Conservation (phyloP, 2,888 invertebrate species). For the Tachina lurida region DNA sequence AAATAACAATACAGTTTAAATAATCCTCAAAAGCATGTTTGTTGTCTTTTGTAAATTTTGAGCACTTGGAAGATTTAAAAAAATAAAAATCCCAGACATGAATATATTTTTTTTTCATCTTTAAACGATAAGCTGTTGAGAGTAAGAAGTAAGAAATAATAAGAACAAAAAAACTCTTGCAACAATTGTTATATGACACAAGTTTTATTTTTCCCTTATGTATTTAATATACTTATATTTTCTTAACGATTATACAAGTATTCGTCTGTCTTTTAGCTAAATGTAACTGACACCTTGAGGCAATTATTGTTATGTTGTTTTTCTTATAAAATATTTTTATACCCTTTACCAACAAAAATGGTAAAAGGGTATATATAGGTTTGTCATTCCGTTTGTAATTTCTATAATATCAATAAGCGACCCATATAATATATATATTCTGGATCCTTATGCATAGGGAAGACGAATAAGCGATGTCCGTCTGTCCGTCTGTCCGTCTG, state of each 20-base stretch:
- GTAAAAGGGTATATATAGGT: no score
- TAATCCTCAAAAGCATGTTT: conserved; percentile 41
- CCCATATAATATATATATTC: no score
- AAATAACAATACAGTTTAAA: conserved; percentile 12
- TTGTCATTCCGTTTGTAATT: no score
- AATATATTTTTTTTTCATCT: neutral
- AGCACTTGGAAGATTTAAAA: neutral
- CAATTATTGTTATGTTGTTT: conserved; percentile 27
- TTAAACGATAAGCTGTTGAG: neutral
- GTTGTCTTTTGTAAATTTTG: neutral
- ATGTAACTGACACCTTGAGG: conserved; percentile 64
- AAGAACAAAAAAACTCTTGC: conserved; percentile 41
- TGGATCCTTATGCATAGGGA: no score
- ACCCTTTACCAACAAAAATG: no score
- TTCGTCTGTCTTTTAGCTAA: conserved; percentile 27
- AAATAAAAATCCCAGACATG: conserved; percentile 20
- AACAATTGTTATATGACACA: conserved; percentile 61
- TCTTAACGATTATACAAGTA: conserved; percentile 15
- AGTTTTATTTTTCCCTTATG: conserved; percentile 55
- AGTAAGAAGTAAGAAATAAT: neutral
- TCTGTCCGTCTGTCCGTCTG: no score
- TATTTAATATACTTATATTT: conserved; percentile 23
- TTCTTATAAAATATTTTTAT: neutral
- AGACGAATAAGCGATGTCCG: no score
- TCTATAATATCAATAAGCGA: no score